Base-by-base conservation (phyloP, 2,797 vertebrate genomes). In the Pygocentrus nattereri region DNA sequence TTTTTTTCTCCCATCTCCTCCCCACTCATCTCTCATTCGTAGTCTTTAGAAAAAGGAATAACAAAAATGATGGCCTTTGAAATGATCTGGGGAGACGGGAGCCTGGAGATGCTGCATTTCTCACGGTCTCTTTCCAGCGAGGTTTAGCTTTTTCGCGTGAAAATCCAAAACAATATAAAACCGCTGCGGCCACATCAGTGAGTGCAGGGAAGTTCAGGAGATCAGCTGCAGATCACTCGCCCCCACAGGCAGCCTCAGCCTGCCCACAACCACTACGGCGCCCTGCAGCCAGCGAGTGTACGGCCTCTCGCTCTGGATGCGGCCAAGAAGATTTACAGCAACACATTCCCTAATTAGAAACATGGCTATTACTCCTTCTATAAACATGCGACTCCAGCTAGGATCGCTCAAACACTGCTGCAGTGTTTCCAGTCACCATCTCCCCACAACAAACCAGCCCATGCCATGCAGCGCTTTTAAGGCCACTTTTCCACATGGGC, bases 181-280 rank as follows among this genome's bases (percentile, higher is more conserved):
- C 93, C 92, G 2, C 92, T 84, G 90, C 5, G 27, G 86, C 93
- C 93, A 93, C 94, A 95, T 94, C 93, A 93, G 89, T 91, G 85
- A 75, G 86, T 78, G 74, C 87, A 80, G 74, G 59, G 34, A 85
- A 89, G 92, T 92, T 92, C 92, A 89, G 86, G 85, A 70, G 88
- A 92, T 91, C 85, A 62, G 76, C 72, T 88, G 85, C 87, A 89
- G 88, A 91, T 86, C 85, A 77, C 41, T 68, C 79, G 83, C 90
- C 71, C 72, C 64, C 81, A 86, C 86, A 80, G 15, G 27, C 82
- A 84, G 89, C 91, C 73, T 85, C 87, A 21, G 84, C 85, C 76
- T 81, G 54, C 71, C 81, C 84, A 76, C 44, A n/a, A 84, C 86
- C 84, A 70, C 87, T 76, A 82, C 82, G 79, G 85, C 84, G 86